Conservation (phyloP, 92 coral and sea anemone species). For the Desmophyllum pertusum region DNA sequence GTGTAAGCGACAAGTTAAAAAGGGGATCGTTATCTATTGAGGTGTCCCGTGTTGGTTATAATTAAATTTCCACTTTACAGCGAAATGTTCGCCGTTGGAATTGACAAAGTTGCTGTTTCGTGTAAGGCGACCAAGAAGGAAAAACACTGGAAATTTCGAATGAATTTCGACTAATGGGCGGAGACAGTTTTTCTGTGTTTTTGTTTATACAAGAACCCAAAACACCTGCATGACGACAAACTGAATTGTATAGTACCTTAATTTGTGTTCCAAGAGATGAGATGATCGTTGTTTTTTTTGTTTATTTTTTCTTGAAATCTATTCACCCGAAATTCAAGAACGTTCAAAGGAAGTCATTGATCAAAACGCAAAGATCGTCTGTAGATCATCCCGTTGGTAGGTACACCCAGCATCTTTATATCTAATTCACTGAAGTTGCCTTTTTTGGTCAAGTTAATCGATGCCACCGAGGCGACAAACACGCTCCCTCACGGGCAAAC, state of each 20-base stretch:
- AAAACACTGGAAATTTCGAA: neutral
- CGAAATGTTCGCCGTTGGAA: neutral
- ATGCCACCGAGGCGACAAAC: neutral
- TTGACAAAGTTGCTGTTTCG: neutral
- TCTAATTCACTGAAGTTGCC: neutral
- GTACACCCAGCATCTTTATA: neutral
- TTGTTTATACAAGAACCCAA: neutral
- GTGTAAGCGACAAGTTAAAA: neutral
- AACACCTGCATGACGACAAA: neutral
- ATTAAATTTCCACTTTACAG: neutral
- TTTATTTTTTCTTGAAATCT: neutral
- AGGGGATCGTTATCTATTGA: neutral
- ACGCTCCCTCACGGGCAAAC: neutral
- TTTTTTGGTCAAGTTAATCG: neutral
- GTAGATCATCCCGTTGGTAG: too few species aligned
- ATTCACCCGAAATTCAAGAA: neutral
- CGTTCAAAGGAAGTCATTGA: neutral
- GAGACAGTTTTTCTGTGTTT: slow-evolving; percentile 8
- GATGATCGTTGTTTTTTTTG: neutral
- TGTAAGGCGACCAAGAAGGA: too few species aligned
- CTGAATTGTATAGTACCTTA: neutral
- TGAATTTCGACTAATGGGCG: neutral
- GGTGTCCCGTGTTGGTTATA: neutral
- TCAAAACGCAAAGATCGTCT: neutral
- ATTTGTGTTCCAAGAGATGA: neutral